These are phyloP conservation scores for Atherinosoma microstoma DNA, from an alignment of 2,797 vertebrate genomes.

Conservation along the genomic window DNA sequence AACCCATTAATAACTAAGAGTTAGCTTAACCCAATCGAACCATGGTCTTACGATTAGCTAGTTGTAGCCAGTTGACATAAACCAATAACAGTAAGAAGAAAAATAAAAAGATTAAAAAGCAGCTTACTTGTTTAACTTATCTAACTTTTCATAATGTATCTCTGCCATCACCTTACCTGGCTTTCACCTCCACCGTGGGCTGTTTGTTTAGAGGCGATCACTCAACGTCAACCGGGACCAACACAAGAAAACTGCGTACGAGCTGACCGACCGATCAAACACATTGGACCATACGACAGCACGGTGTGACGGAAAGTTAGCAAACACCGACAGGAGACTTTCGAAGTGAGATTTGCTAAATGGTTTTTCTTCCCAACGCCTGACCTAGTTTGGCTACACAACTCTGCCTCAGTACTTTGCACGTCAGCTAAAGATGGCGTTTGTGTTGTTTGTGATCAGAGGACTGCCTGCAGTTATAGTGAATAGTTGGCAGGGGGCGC, in stretches of 20 bases:
- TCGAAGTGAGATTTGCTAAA: neutral
- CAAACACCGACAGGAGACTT: slow-evolving; percentile 12
- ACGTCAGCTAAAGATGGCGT: slow-evolving; percentile 73
- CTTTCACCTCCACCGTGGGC: slow-evolving; percentile 28
- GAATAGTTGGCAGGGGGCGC: slow-evolving; percentile 35
- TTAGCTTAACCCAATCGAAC: slow-evolving; percentile 39
- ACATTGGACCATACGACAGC: slow-evolving; percentile 69
- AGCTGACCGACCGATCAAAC: slow-evolving; percentile 59
- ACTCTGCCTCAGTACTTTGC: slow-evolving; percentile 46
- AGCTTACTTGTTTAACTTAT: neutral
- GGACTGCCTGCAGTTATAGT: slow-evolving; percentile 12
- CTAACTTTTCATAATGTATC: neutral
- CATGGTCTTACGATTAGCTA: slow-evolving; percentile 7
- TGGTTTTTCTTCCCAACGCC: slow-evolving; percentile 25
- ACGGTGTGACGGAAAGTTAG: slow-evolving; percentile 22
- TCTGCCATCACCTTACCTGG: slow-evolving; percentile 50
- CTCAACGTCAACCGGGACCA: slow-evolving; percentile 70
- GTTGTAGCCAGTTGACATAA: neutral
- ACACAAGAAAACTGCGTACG: slow-evolving; percentile 72
- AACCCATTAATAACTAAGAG: neutral
- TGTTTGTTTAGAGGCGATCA: slow-evolving; percentile 51
- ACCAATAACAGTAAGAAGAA: neutral
- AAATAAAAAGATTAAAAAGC: neutral
- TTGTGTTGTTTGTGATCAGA: slow-evolving; percentile 42
- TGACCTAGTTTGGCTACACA: slow-evolving; percentile 65